Evolutionary conservation across 2,113 vertebrate genomes (phyloP), one percentile per base, ranked within the genome.

Genomic region (Paradisaea rubra): DNA sequence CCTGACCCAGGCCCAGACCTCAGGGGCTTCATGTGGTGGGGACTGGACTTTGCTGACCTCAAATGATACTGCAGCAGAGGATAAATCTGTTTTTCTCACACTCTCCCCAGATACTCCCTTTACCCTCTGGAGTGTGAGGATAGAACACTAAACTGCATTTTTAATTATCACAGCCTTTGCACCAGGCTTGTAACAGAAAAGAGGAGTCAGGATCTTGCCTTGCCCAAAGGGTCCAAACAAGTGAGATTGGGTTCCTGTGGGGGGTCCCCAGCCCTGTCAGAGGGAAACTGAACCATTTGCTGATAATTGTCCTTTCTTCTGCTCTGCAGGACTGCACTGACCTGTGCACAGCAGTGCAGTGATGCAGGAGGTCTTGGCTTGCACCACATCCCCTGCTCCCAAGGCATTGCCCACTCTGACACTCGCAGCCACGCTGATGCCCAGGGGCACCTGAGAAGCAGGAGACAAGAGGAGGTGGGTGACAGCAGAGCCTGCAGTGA

Each of bases 331-430:
- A 28, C 39, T 39, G 74, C 9, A 92, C 97, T 97, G 87, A 99
- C 98, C 97, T 97, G 98, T 50, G 42, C 98, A 98, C 56, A 97
- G 89, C 27, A 99, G 91, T 0, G 98, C 97, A 11, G 98, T 96
- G 86, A 98, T 94, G 77, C 98, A 98, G 37, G 98, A 98, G 24
- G 97, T 94, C 49, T 96, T 95, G 15, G 98, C 99, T 90, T 98
- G 97, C 30, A 96, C 74, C 2, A 95, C 97, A 81, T 98, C 94
- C 61, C 98, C 98, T 0, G 98, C 98, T 25, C 99, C 98, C 12
- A 99, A 94, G 22, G 98, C 98, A 2, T 98, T 99, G 65, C 99
- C 99, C 80, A 99, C 98, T 41, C 97, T 96, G 89, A 99, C 97
- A 20, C 98, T 98, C 0, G 94, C 98, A 10, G 98, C 98, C 80